Evolutionary conservation across 2,797 vertebrate species (phyloP).

Genomic region (Semotilus atromaculatus): DNA sequence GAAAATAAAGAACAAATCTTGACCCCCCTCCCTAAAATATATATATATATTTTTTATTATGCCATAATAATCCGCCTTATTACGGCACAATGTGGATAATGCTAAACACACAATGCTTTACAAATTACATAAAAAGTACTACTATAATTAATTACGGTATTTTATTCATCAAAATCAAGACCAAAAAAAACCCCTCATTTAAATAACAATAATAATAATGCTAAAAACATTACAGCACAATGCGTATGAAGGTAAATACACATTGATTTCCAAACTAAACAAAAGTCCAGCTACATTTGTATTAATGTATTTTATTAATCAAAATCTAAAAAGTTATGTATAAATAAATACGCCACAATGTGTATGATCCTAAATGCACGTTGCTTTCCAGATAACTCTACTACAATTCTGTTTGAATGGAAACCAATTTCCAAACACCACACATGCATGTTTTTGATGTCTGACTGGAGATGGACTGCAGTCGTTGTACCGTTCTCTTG

Average conservation of each 20-base stretch:
- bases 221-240: background rate
- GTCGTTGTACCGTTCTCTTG: constrained; percentile 88
- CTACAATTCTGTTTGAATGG: background rate
- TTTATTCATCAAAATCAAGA: background rate
- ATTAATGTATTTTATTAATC: background rate
- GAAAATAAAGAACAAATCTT: too few species aligned
- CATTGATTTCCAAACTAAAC: background rate
- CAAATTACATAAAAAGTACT: background rate
- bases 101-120: background rate
- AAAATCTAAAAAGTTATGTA: background rate
- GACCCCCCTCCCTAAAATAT: too few species aligned
- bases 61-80: too few species aligned
- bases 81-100: background rate
- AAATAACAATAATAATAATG: background rate
- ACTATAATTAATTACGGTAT: background rate
- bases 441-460: background rate
- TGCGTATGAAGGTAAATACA: background rate
- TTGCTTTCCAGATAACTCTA: background rate
- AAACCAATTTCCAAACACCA: background rate
- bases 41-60: too few species aligned
- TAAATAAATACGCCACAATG: too few species aligned
- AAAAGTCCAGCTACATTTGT: background rate
- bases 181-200: background rate
- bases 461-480: background rate
- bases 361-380: background rate